Evolutionary conservation across 1,140 invertebrate genomes (phyloP).

Genomic region (Venturia canescens): DNA sequence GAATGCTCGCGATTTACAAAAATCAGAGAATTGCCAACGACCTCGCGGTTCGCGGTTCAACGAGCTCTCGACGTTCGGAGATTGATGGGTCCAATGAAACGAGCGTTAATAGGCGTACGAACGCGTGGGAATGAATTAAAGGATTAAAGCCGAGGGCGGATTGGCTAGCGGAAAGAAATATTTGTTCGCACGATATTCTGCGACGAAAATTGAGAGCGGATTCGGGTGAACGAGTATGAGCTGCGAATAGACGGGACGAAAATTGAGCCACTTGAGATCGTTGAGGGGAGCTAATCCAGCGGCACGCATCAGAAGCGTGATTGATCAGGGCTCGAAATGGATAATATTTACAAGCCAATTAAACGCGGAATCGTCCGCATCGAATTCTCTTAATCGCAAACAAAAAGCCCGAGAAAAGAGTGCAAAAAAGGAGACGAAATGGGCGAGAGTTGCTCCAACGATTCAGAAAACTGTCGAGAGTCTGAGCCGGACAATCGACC

Average conservation of each 20-base stretch:
- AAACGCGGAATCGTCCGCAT: too few species aligned
- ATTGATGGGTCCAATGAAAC: neutral
- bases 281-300: too few species aligned
- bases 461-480: too few species aligned
- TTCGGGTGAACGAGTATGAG: too few species aligned
- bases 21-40: slow-evolving; percentile 10
- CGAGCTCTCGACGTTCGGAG: neutral
- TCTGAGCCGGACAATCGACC: neutral
- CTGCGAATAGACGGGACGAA: too few species aligned
- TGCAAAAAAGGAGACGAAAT: too few species aligned
- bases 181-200: neutral
- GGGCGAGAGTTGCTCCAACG: too few species aligned
- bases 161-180: neutral
- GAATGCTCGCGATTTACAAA: slow-evolving; percentile 2
- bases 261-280: too few species aligned
- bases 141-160: neutral
- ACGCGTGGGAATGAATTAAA: neutral
- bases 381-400: too few species aligned
- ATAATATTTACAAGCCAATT: too few species aligned
- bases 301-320: too few species aligned
- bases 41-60: neutral
- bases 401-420: neutral
- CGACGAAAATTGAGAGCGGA: neutral
- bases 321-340: too few species aligned
- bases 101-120: neutral